Evolutionary conservation across 35 echinoderm and acorn worm genomes (phyloP).

Genomic region (Eucidaris tribuloides): DNA sequence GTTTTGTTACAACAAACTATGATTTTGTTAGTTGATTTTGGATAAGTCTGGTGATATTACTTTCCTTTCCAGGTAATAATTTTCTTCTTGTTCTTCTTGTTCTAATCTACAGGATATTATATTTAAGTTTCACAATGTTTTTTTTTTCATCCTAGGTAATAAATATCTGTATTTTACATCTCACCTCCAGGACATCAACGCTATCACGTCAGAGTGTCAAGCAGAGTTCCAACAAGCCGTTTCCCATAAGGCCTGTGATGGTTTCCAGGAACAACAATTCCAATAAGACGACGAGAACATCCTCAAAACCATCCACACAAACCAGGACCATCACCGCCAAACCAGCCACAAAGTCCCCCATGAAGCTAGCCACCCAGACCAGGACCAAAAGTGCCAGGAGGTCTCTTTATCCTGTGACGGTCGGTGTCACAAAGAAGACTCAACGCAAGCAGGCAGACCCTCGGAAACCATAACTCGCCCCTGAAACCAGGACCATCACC

Average conservation of each 20-base stretch:
- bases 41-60: too few relatives aligned
- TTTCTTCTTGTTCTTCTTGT: too few relatives aligned
- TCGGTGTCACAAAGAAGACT: background rate
- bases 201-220: too few relatives aligned
- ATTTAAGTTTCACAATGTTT: too few relatives aligned
- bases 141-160: too few relatives aligned
- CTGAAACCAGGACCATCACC: background rate
- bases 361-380: background rate
- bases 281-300: background rate
- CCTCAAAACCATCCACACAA: background rate
- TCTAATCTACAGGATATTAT: too few relatives aligned
- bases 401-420: background rate
- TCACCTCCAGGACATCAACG: too few relatives aligned
- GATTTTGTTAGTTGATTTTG: too few relatives aligned
- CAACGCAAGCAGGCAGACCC: background rate
- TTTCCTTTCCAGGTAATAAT: too few relatives aligned
- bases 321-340: background rate
- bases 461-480: background rate
- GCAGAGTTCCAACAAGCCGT: too few relatives aligned
- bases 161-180: too few relatives aligned
- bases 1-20: too few relatives aligned
- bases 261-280: slow-evolving; percentile 9
- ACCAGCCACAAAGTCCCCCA: background rate
- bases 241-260: background rate
- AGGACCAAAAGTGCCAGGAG: background rate